Conservation (phyloP, 2,113 vertebrate genomes). For the Grus americana region DNA sequence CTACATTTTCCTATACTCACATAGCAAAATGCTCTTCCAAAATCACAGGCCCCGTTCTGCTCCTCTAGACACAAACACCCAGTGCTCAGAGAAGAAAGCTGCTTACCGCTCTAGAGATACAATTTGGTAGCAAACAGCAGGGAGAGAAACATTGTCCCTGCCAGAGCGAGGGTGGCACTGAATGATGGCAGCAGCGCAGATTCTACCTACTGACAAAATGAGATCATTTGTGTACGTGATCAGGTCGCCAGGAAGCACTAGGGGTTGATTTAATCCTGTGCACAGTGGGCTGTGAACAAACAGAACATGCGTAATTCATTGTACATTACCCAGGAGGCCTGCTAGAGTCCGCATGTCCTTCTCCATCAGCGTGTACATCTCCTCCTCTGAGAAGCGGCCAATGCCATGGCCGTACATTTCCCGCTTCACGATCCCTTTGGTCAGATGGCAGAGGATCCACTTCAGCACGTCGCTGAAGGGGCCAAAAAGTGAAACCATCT, state of each 20-base stretch:
- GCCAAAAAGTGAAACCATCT: constrained; percentile 89
- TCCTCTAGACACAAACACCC: not conserved
- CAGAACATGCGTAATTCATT: not conserved
- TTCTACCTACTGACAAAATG: not conserved
- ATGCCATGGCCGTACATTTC: constrained; percentile 98
- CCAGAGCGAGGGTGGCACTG: not conserved
- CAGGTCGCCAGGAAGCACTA: not conserved
- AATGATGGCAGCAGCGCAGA: not conserved
- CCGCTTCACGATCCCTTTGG: constrained; percentile 90
- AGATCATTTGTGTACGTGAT: not conserved
- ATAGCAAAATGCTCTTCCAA: not conserved
- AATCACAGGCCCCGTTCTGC: fast-evolving
- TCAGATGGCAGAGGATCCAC: constrained; percentile 93
- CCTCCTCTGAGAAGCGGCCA: constrained; percentile 91
- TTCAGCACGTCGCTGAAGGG: constrained; percentile 92
- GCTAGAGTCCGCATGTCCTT: constrained; percentile 96
- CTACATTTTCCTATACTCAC: not conserved
- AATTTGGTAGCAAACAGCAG: not conserved
- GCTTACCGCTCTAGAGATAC: not conserved
- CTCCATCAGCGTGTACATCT: constrained; percentile 95
- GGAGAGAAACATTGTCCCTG: not conserved
- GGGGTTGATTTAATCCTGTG: not conserved
- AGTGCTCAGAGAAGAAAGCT: not conserved
- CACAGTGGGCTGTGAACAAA: not conserved
- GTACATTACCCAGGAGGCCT: constrained; percentile 86